Conservation (phyloP, 2,797 vertebrate genomes). For the Otus scops region DNA sequence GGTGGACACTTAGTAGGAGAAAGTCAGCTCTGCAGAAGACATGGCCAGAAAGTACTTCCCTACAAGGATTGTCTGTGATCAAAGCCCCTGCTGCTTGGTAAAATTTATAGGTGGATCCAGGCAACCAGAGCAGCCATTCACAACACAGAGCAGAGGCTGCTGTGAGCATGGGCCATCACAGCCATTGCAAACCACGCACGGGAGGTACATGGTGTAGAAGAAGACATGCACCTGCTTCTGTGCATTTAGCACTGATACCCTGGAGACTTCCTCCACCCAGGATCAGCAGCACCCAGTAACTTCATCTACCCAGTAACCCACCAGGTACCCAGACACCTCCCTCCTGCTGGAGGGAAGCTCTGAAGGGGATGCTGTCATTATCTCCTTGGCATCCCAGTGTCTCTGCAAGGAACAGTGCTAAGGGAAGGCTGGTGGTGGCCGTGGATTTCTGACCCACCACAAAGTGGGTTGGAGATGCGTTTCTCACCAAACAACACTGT, state of each 20-base stretch:
- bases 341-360: fast-evolving
- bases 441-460: not conserved
- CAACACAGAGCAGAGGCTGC: not conserved
- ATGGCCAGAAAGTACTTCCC: not conserved
- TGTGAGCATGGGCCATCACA: not conserved
- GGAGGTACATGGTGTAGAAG: not conserved
- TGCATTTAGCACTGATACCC: fast-evolving
- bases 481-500: not conserved
- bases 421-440: not conserved
- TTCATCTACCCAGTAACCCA: not conserved
- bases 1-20: not conserved
- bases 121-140: fast-evolving
- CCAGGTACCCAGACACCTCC: not conserved
- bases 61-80: not conserved
- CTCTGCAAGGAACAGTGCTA: not conserved
- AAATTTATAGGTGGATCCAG: not conserved
- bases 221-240: not conserved
- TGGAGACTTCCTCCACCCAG: not conserved
- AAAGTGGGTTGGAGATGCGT: not conserved
- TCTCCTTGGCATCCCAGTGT: not conserved
- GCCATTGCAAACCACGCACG: not conserved
- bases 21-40: not conserved
- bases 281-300: not conserved
- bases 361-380: not conserved
- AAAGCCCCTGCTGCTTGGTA: not conserved